phyloP scores from a whole-genome alignment of 2,113 vertebrate genomes.

The Orthonyx spaldingii region DNA sequence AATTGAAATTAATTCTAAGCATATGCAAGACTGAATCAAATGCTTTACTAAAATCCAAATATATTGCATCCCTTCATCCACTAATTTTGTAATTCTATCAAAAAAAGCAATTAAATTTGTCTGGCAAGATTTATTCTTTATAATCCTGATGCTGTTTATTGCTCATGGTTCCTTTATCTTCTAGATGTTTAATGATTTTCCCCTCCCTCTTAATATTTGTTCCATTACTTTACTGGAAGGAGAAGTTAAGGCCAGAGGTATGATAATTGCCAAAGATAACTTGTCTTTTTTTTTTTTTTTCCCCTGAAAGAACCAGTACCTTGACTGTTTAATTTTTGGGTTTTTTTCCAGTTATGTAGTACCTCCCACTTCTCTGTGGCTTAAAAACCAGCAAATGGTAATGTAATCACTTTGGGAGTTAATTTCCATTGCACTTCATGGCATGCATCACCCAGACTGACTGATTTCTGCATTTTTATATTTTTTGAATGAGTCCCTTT shows the following conservation, averaged over 20 bases:
- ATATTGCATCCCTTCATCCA: slow-evolving; percentile 42
- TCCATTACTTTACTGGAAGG: slow-evolving; percentile 51
- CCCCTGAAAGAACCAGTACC: neutral
- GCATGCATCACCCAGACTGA: slow-evolving; percentile 5
- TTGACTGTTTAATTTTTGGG: neutral
- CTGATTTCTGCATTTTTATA: slow-evolving; percentile 1
- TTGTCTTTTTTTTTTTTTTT: neutral
- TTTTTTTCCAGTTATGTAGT: neutral
- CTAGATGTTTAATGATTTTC: slow-evolving; percentile 61
- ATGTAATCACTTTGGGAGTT: neutral
- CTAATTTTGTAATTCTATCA: slow-evolving; percentile 59
- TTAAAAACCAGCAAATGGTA: slow-evolving; percentile 3
- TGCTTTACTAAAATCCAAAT: slow-evolving; percentile 52
- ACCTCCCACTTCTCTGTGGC: neutral
- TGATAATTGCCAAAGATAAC: slow-evolving; percentile 37
- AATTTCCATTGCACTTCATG: slow-evolving; percentile 25
- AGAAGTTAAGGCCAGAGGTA: slow-evolving; percentile 52
- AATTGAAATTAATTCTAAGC: slow-evolving; percentile 42
- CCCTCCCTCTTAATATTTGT: slow-evolving; percentile 66
- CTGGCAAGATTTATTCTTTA: slow-evolving; percentile 58
- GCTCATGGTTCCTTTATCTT: slow-evolving; percentile 50
- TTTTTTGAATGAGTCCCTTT: neutral
- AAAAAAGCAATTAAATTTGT: slow-evolving; percentile 63
- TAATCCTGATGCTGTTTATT: slow-evolving; percentile 62
- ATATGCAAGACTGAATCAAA: slow-evolving; percentile 29